phyloP scores from a whole-genome alignment of 92 coral and sea anemone species.

The Virgularia gustaviana region DNA sequence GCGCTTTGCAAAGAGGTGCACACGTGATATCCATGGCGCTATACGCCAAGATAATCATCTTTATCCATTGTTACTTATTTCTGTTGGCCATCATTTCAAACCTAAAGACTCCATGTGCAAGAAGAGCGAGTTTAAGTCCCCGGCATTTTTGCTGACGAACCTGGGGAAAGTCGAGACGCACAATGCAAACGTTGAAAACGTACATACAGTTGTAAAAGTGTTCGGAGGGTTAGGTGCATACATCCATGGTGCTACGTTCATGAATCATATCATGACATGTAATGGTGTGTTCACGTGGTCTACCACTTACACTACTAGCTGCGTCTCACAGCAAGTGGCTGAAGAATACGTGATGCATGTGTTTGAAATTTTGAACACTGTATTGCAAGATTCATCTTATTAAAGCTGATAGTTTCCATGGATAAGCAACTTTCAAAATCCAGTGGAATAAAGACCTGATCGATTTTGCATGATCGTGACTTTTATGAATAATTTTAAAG shows the following conservation, averaged over 20 bases:
- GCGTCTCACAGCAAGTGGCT: not conserved
- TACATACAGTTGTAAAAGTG: not conserved
- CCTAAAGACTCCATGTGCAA: slow-evolving; percentile 14
- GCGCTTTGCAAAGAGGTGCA: slow-evolving; percentile 7
- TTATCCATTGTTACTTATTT: not conserved
- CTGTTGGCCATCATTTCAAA: slow-evolving; percentile 3
- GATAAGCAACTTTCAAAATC: not conserved
- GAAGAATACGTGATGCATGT: not conserved
- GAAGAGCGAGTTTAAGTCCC: slow-evolving; percentile 16
- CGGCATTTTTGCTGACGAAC: slow-evolving; percentile 7
- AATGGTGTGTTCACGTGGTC: slow-evolving; percentile 25
- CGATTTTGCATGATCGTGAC: too few species aligned
- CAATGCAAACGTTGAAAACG: not conserved
- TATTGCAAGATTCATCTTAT: too few species aligned
- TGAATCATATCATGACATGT: slow-evolving; percentile 27
- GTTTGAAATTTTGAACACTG: slow-evolving; percentile 8
- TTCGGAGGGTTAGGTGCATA: slow-evolving; percentile 25
- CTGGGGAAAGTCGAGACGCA: slow-evolving; percentile 13
- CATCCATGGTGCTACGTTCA: slow-evolving; percentile 2
- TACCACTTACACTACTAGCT: slow-evolving; percentile 1
- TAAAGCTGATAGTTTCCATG: too few species aligned
- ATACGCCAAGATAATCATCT: slow-evolving; percentile 16
- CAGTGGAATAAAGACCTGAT: not conserved
- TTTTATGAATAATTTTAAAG: too few species aligned
- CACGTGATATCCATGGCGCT: not conserved